Conservation (phyloP, 2,113 vertebrate species). For the Oreocharis arfaki region DNA sequence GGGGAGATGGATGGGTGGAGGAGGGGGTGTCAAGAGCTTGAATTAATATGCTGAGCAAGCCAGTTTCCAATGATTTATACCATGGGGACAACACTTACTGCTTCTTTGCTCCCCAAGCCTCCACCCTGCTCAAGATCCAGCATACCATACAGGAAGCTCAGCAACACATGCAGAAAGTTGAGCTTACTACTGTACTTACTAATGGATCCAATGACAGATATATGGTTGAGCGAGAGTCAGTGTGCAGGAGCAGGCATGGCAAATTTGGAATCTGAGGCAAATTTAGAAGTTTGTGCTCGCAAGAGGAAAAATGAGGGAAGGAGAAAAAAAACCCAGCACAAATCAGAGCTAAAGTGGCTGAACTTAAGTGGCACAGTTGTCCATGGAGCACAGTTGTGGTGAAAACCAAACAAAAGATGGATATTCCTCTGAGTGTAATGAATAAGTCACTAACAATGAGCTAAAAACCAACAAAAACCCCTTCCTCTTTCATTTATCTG, state of each 20-base stretch:
- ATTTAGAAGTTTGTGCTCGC: constrained; percentile 20
- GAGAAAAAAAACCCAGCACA: not conserved
- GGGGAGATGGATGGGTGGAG: not conserved
- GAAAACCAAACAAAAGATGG: not conserved
- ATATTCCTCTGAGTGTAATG: not conserved
- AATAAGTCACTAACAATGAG: not conserved
- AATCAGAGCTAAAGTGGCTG: constrained; percentile 32
- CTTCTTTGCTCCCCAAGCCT: constrained; percentile 14
- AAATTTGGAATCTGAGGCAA: constrained; percentile 60
- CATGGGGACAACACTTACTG: not conserved
- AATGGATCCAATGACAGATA: constrained; percentile 60
- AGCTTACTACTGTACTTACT: constrained; percentile 52
- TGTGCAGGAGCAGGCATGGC: constrained; percentile 40
- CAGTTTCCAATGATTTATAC: constrained; percentile 24
- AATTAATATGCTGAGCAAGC: constrained; percentile 26
- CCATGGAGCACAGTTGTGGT: not conserved
- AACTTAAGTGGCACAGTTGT: not conserved
- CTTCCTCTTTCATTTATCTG: not conserved
- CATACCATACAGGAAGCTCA: not conserved
- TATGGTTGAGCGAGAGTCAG: not conserved
- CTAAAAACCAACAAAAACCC: not conserved
- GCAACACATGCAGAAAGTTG: constrained; percentile 24
- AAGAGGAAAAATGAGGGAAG: not conserved
- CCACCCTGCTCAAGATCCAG: not conserved
- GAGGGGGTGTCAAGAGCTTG: not conserved